Conservation (phyloP, 2,797 vertebrate species). For the Ara ararauna region DNA sequence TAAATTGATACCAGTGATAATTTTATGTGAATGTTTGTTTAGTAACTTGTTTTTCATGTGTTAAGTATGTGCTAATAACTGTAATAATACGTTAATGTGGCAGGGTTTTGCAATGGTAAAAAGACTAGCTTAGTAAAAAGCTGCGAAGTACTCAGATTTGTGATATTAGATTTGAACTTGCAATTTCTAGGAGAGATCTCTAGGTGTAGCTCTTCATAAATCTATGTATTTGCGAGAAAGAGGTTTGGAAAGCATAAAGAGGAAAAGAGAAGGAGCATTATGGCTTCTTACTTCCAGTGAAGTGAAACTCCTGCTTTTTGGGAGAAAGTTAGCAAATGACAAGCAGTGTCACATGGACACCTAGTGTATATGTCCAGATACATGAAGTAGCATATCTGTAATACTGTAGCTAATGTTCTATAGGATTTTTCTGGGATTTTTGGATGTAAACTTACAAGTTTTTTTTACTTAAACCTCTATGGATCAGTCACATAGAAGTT, state of each 20-base stretch:
- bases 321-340: not conserved
- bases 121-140: not conserved
- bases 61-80: not conserved
- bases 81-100: not conserved
- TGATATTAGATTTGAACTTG: not conserved
- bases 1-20: not conserved
- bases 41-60: not conserved
- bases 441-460: not conserved
- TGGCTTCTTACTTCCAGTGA: not conserved
- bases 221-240: accelerated
- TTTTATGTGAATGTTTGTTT: not conserved
- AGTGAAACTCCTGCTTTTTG: not conserved
- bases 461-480: not conserved
- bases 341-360: not conserved
- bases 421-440: not conserved
- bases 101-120: not conserved
- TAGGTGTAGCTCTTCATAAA: conserved; percentile 47
- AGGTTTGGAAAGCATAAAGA: not conserved
- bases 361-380: not conserved
- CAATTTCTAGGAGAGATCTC: not conserved
- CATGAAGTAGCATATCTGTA: not conserved
- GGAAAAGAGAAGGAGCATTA: not conserved
- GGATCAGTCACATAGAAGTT: not conserved
- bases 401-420: not conserved
- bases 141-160: not conserved